phyloP scores from a whole-genome alignment of 2,888 invertebrate species.

The Ethmia dodecea region DNA sequence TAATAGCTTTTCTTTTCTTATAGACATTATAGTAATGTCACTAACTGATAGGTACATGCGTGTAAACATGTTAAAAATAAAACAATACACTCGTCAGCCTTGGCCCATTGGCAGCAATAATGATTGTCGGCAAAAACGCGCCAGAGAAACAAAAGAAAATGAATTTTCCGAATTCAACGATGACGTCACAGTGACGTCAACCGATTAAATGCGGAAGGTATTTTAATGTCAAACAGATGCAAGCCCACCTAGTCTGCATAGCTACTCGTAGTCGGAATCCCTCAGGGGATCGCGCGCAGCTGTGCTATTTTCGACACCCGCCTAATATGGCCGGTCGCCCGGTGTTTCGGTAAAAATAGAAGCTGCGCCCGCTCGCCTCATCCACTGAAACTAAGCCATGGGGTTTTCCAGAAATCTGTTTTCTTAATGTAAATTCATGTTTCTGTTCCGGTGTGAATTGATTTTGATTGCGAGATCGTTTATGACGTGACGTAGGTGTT shows the following conservation, averaged over 20 bases:
- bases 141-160: no score
- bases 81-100: slow-evolving; percentile 21
- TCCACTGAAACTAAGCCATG: slow-evolving; percentile 17
- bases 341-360: slow-evolving; percentile 65
- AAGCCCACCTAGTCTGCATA: slow-evolving; percentile 4
- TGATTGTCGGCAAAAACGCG: not conserved
- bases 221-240: slow-evolving; percentile 9
- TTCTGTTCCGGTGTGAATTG: not conserved
- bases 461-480: not conserved
- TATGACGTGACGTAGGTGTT: not conserved
- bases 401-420: not conserved
- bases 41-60: no score
- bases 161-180: not conserved
- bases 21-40: no score
- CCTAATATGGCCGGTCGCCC: slow-evolving; percentile 74
- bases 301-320: slow-evolving; percentile 59
- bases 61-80: no score
- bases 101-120: slow-evolving; percentile 29
- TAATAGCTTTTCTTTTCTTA: no score
- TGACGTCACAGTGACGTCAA: slow-evolving; percentile 16
- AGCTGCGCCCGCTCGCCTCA: slow-evolving; percentile 37
- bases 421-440: not conserved
- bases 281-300: slow-evolving; percentile 40
- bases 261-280: slow-evolving; percentile 20
- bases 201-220: not conserved